These are phyloP conservation scores for Bos taurus DNA, from an alignment of 2,113 vertebrate genomes.

Conservation along the genomic window ARS-UCD2.0 NC_037337.1:76364501-76365000, in stretches of 20 bases:
- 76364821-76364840: background rate
- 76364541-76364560: background rate
- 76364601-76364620: background rate
- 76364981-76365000: background rate
- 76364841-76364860: background rate
- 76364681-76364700: background rate
- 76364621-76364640: background rate
- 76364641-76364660: background rate
- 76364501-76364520: background rate
- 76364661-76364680: background rate
- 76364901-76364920: background rate
- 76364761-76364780: background rate
- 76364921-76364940: background rate
- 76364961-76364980: background rate
- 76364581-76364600: background rate
- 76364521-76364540: background rate
- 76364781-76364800: background rate
- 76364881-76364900: background rate
- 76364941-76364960: background rate
- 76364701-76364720: background rate
- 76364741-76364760: constrained; percentile 1
- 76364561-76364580: background rate
- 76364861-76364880: background rate
- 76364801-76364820: background rate
- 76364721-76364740: background rate